phyloP scores from a whole-genome alignment of 2,888 invertebrate species.

The Chrysotoxum bicinctum region DNA sequence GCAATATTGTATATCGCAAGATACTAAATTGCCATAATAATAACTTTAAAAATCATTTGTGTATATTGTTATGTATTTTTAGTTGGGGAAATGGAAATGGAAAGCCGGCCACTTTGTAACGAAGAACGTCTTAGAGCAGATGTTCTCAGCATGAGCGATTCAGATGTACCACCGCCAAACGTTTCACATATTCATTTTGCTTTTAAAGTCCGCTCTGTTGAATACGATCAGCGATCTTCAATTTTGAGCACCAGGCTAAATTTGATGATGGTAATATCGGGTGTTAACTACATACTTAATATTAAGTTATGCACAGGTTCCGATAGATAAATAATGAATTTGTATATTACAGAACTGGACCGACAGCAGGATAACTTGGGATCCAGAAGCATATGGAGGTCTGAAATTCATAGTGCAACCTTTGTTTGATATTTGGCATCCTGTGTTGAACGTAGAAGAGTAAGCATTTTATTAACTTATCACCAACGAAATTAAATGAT shows the following conservation, averaged over 20 bases:
- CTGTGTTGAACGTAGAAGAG: slow-evolving; percentile 66
- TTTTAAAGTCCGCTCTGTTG: slow-evolving; percentile 77
- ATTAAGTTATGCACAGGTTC: too few species aligned
- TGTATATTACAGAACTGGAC: slow-evolving; percentile 84
- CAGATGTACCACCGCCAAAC: slow-evolving; percentile 77
- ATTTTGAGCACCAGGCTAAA: slow-evolving; percentile 79
- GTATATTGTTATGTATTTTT: neutral
- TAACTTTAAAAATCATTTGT: too few species aligned
- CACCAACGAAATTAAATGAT: neutral
- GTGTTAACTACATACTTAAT: neutral
- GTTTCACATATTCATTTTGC: slow-evolving; percentile 76
- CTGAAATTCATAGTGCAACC: slow-evolving; percentile 77
- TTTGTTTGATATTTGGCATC: slow-evolving; percentile 77
- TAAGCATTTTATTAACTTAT: neutral
- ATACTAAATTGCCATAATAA: too few species aligned
- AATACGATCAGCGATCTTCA: slow-evolving; percentile 76
- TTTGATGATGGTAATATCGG: slow-evolving; percentile 79
- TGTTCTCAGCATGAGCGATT: slow-evolving; percentile 82
- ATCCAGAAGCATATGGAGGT: slow-evolving; percentile 83
- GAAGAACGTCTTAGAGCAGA: slow-evolving; percentile 83
- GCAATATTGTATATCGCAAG: too few species aligned
- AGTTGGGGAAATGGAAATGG: slow-evolving; percentile 77
- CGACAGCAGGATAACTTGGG: slow-evolving; percentile 85
- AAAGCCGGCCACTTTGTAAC: slow-evolving; percentile 79
- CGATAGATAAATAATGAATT: neutral